These are phyloP conservation scores for Drosophila melanica DNA, from an alignment of 1,140 invertebrate genomes.

Conservation along the genomic window DNA sequence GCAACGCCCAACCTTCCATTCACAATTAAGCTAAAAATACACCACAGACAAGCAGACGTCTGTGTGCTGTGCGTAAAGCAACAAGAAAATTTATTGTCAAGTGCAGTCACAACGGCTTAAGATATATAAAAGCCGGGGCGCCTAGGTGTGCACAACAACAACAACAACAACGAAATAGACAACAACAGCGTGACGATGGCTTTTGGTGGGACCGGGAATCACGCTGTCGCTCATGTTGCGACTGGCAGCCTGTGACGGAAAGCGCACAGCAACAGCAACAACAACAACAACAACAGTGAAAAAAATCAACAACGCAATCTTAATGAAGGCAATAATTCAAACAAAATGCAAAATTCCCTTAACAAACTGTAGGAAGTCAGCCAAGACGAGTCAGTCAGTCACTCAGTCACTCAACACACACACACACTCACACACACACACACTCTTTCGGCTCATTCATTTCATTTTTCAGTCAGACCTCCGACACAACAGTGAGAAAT, in stretches of 20 bases:
- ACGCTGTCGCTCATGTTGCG: conserved; percentile 62
- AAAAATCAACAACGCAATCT: conserved; percentile 83
- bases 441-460: conserved; percentile 39
- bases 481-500: conserved; percentile 66
- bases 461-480: conserved; percentile 35
- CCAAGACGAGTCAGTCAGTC: conserved; percentile 41
- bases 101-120: conserved; percentile 71
- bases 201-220: conserved; percentile 31
- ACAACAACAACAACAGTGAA: conserved; percentile 17
- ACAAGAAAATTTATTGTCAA: conserved; percentile 78
- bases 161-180: conserved; percentile 25
- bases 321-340: conserved; percentile 84
- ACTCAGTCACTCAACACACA: conserved; percentile 31
- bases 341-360: conserved; percentile 81
- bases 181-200: conserved; percentile 33
- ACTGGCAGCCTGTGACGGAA: conserved; percentile 43
- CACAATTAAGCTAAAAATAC: conserved; percentile 81
- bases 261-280: conserved; percentile 14
- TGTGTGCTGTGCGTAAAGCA: conserved; percentile 44
- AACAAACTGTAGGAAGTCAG: conserved; percentile 71
- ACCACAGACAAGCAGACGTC: conserved; percentile 39
- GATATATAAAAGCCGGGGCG: conserved; percentile 43
- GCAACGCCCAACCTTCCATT: conserved; percentile 54
- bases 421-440: conserved; percentile 25
- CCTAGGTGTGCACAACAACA: conserved; percentile 50